These are phyloP conservation scores for Seriola quinqueradiata DNA, from an alignment of 2,113 vertebrate species.

Conservation along the genomic window DNA sequence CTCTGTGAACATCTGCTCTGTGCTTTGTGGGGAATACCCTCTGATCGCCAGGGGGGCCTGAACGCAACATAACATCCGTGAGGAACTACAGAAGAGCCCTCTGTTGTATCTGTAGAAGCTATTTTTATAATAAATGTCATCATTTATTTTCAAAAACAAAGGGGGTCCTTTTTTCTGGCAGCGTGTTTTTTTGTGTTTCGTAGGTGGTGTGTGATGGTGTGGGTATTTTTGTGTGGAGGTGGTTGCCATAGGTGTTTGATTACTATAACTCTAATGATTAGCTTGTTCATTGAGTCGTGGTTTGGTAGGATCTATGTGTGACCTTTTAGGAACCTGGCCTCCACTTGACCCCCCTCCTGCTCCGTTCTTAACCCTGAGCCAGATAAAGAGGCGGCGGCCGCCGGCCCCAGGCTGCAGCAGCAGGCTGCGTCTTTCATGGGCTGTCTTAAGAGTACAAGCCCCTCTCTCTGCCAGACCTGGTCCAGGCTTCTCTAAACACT, in stretches of 20 bases:
- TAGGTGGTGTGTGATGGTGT: background rate
- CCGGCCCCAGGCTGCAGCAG: conserved; percentile 23
- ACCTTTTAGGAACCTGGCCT: conserved; percentile 58
- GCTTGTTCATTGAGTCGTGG: conserved; percentile 26
- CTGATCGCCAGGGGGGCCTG: conserved; percentile 16
- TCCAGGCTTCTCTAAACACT: conserved; percentile 60
- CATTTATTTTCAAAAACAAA: background rate
- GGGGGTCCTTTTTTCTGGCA: background rate
- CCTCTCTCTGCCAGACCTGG: conserved; percentile 63
- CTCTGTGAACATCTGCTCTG: conserved; percentile 9
- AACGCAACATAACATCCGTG: background rate
- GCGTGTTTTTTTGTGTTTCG: background rate
- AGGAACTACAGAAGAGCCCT: background rate
- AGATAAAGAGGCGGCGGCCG: conserved; percentile 42
- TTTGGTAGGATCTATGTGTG: conserved; percentile 27
- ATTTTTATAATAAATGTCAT: background rate
- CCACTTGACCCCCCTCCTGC: conserved; percentile 64
- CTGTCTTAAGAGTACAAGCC: conserved; percentile 47
- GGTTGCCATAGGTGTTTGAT: conserved; percentile 39
- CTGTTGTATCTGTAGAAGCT: background rate
- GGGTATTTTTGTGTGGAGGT: background rate
- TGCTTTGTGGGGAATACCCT: conserved; percentile 13
- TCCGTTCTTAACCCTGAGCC: conserved; percentile 57
- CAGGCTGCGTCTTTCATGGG: conserved; percentile 59
- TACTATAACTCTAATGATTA: conserved; percentile 34